Evolutionary conservation across 1,140 invertebrate genomes (phyloP), one percentile per base, ranked within the genome.

Genomic region (Chrysomallon squamiferum): DNA sequence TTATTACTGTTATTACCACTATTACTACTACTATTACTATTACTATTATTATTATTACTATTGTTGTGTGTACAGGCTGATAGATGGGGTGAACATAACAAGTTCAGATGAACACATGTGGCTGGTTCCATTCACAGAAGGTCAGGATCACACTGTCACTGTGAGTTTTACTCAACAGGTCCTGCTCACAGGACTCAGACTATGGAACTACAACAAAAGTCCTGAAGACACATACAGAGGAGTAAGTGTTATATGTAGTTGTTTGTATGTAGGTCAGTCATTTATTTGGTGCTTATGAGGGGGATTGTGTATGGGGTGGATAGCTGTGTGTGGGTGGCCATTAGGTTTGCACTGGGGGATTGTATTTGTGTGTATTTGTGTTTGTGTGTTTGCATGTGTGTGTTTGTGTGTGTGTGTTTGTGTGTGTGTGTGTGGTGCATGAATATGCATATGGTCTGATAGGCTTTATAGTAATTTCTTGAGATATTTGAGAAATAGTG

Each of bases 181-280:
- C 74, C 74, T 76, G 59, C 79, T 81, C 33, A 68, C 82, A 20
- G 87, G 87, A 59, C 80, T 94, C 1, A 87, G 90, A 56, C 78
- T 94, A 38, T 94, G 92, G 92, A 94, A 94, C 84, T 94, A 93
- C 80, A 94, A 94, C 82, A 89, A 88, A 63, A 90, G 87, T 68
- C 85, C 89, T 71, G 92, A 93, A 74, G 83, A 90, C 57, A 90
- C 91, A 32, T 93, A 91, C 80, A 89, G 88, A 71, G 93, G 93
- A 50, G 92, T 91, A 74, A 86, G 77, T 73, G 7, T 25, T 41
- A 38, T n/a, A n/a, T n/a, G n/a, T n/a, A n/a, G n/a, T n/a, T n/a
- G 13, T 35, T 29, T 49, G 43, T 32, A 15, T 57, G 1, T 29
- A 18, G 25, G 9, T 13, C 18, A 49, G 30, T 50, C 18, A 18